These are phyloP conservation scores for Selene dorsalis DNA, from an alignment of 2,797 vertebrate genomes.

Conservation along the genomic window DNA sequence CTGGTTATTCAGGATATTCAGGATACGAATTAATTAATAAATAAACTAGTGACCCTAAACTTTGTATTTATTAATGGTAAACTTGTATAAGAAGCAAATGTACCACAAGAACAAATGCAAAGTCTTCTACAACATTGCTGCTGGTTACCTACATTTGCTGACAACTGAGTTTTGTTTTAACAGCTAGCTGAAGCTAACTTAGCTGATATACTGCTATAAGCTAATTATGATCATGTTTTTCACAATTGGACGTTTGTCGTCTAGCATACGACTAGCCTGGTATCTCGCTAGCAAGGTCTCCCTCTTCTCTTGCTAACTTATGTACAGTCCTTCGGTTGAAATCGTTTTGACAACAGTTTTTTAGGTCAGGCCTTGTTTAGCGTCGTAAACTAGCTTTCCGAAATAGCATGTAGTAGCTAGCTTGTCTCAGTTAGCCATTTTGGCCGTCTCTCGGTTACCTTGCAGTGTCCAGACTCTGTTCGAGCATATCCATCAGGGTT, in stretches of 20 bases:
- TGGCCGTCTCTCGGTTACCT: conserved; percentile 81
- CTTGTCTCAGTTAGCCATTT: conserved; percentile 72
- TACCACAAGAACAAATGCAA: conserved; percentile 9
- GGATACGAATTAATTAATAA: conserved; percentile 1
- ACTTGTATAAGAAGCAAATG: not conserved
- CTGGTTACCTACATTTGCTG: conserved; percentile 12
- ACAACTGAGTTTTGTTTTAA: conserved; percentile 46
- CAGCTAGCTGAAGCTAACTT: conserved; percentile 56
- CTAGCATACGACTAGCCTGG: not conserved
- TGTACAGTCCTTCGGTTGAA: not conserved
- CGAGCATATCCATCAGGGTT: conserved; percentile 91
- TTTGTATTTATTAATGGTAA: not conserved
- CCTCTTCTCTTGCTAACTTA: conserved; percentile 7
- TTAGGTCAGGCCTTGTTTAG: conserved; percentile 68
- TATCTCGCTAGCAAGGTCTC: not conserved
- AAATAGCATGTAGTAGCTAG: conserved; percentile 72
- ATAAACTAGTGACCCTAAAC: not conserved
- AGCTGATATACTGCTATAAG: conserved; percentile 19
- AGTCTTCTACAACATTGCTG: not conserved
- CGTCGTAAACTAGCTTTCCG: conserved; percentile 61
- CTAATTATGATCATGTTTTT: conserved; percentile 14
- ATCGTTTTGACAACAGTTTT: conserved; percentile 42
- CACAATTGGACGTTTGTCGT: rapidly evolving
- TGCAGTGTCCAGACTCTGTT: conserved; percentile 88
- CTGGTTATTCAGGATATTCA: not conserved